These are phyloP conservation scores for Rhagoletis pomonella DNA, from an alignment of 1,140 invertebrate genomes.

Conservation along the genomic window DNA sequence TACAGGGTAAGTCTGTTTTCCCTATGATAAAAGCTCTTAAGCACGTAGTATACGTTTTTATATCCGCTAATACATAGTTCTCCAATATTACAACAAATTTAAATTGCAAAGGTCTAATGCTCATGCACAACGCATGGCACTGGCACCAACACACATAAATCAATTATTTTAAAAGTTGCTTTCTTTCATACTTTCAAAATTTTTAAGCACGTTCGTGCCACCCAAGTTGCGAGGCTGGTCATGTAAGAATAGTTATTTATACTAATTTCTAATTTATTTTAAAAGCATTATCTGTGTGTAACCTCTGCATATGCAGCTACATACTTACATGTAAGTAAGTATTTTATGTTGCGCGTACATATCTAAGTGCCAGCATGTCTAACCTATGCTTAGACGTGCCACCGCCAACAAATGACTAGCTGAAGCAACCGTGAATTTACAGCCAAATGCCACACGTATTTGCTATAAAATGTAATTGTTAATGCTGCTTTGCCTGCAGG, in stretches of 20 bases:
- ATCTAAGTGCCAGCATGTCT: not conserved
- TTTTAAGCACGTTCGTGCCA: not conserved
- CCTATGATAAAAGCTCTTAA: too few relatives aligned
- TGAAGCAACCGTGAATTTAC: not conserved
- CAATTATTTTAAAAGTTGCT: too few relatives aligned
- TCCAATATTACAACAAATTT: too few relatives aligned
- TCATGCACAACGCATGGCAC: too few relatives aligned
- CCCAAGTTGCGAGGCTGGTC: not conserved
- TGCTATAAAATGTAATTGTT: conserved; percentile 27
- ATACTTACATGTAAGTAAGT: not conserved
- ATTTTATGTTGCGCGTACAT: not conserved
- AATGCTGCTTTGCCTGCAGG: not conserved
- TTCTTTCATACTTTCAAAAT: not conserved
- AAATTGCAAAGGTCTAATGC: too few relatives aligned
- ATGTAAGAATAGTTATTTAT: not conserved
- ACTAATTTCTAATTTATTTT: conserved; percentile 40
- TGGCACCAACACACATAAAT: too few relatives aligned
- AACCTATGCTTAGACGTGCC: not conserved
- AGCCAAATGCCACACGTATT: conserved; percentile 28
- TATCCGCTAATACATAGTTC: too few relatives aligned
- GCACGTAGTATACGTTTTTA: too few relatives aligned
- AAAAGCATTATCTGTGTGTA: not conserved
- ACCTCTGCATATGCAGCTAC: not conserved
- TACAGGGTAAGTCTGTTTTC: too few relatives aligned
- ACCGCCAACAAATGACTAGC: not conserved